These are phyloP conservation scores for Hyla sarda DNA, from an alignment of 2,113 vertebrate genomes.

Conservation along the genomic window DNA sequence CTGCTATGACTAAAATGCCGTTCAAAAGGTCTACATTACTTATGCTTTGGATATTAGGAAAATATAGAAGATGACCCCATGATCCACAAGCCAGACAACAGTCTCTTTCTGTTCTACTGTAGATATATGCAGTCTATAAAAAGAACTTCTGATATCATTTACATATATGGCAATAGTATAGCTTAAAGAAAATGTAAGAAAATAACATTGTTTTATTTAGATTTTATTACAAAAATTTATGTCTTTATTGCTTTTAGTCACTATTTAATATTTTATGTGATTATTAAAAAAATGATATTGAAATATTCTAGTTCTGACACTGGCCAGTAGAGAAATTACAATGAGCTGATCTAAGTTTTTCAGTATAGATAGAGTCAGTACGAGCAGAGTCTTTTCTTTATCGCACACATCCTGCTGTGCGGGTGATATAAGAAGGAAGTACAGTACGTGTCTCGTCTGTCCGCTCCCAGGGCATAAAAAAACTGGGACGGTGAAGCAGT, in stretches of 20 bases:
- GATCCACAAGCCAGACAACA: neutral
- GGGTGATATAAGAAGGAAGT: too few species aligned
- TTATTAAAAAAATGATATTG: too few species aligned
- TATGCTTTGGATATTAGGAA: neutral
- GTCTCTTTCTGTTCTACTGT: neutral
- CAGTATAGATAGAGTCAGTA: neutral
- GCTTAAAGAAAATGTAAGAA: too few species aligned
- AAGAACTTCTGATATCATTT: neutral
- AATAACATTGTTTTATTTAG: too few species aligned
- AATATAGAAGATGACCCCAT: conserved; percentile 22
- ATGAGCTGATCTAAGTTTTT: neutral
- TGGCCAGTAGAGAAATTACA: neutral
- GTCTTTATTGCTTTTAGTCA: too few species aligned
- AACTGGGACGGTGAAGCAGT: too few species aligned
- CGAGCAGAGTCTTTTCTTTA: neutral
- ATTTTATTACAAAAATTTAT: too few species aligned
- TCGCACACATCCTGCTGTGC: too few species aligned
- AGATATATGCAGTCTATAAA: neutral
- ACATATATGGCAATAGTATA: too few species aligned
- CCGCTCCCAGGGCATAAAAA: too few species aligned
- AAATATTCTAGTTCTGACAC: neutral
- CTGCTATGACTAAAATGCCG: conserved; percentile 15
- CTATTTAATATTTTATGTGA: too few species aligned
- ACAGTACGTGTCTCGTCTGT: too few species aligned
- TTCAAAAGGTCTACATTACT: conserved; percentile 15